Evolutionary conservation across 92 coral and sea anemone species (phyloP).

Genomic region (Parazoanthus swiftii): DNA sequence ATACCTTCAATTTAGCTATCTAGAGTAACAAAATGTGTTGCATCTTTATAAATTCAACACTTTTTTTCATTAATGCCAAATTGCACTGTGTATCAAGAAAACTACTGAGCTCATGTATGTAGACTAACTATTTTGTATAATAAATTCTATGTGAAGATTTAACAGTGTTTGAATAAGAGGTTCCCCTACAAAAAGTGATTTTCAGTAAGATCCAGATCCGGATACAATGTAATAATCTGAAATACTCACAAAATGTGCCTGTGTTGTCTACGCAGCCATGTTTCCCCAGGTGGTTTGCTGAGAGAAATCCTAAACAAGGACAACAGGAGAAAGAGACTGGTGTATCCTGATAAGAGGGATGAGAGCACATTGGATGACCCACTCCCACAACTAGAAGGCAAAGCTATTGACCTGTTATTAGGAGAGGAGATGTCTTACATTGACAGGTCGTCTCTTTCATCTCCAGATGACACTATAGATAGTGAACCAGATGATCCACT

Average conservation of each 20-base stretch:
- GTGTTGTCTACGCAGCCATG: conserved; percentile 47
- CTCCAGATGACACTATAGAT: conserved; percentile 62
- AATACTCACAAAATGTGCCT: background rate
- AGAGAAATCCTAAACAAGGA: conserved; percentile 62
- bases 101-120: no score
- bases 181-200: no score
- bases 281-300: conserved; percentile 79
- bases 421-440: conserved; percentile 64
- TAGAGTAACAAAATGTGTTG: no score
- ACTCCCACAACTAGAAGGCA: conserved; percentile 52
- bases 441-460: conserved; percentile 52
- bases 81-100: no score
- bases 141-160: no score
- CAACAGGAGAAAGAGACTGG: conserved; percentile 26
- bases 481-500: conserved; percentile 93
- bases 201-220: no score
- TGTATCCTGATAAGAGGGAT: conserved; percentile 19
- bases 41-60: no score
- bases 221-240: no score
- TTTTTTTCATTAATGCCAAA: no score
- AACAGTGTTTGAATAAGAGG: no score
- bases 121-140: no score
- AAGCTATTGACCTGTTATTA: conserved; percentile 74
- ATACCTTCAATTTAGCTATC: no score
- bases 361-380: conserved; percentile 45